Evolutionary conservation across 2,113 vertebrate species (phyloP).

Genomic region (Rhynchopsitta pachyrhyncha): DNA sequence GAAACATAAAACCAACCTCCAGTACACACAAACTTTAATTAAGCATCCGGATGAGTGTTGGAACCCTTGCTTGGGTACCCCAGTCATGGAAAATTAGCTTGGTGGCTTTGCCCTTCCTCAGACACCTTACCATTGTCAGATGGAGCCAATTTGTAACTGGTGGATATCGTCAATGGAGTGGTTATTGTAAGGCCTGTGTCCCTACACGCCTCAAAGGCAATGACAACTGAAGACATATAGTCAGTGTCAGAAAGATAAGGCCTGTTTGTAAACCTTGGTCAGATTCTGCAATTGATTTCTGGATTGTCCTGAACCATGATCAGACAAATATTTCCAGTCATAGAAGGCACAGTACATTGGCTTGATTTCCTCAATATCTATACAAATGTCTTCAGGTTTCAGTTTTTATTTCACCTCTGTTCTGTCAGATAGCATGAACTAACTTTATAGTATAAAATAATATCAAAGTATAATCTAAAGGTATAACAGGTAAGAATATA

Average conservation of each 20-base stretch:
- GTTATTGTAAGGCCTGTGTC: neutral
- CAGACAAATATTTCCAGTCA: neutral
- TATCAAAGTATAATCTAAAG: neutral
- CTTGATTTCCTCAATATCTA: neutral
- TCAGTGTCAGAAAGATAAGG: neutral
- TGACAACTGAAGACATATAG: neutral
- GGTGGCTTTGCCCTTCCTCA: neutral
- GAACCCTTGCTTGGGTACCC: neutral
- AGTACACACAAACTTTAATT: neutral
- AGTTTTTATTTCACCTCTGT: neutral
- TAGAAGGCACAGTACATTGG: neutral
- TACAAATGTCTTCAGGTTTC: neutral
- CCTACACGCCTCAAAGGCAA: rapidly evolving
- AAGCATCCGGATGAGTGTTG: neutral
- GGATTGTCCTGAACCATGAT: neutral
- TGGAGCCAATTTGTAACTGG: neutral
- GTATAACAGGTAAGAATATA: neutral
- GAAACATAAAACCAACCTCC: neutral
- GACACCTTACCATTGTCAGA: neutral
- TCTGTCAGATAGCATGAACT: neutral
- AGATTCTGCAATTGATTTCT: neutral
- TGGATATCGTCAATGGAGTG: neutral
- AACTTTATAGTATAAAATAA: neutral
- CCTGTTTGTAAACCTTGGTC: neutral
- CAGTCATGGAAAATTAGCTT: rapidly evolving